A percentile compares a stretch with the other conserved stretches of the same genome.
These are phyloP conservation scores for Lithobates sylvaticus DNA, from an alignment of 2,797 vertebrate genomes.

Conservation along the genomic window DNA sequence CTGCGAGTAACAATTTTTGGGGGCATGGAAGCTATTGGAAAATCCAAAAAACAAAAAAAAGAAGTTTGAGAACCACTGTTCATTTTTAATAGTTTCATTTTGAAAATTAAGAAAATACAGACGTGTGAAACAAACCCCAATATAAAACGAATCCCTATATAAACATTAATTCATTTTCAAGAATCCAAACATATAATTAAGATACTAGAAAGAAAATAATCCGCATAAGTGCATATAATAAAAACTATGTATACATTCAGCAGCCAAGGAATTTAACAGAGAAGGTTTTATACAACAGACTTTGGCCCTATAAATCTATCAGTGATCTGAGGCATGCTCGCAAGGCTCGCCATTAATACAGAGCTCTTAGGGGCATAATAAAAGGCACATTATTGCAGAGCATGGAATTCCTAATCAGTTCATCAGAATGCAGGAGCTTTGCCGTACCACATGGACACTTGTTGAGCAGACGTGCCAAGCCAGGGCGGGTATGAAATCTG, in stretches of 20 bases:
- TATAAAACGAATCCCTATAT: too few species aligned
- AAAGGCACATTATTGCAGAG: constrained; percentile 17
- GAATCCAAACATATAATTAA: too few species aligned
- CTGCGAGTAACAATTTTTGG: too few species aligned
- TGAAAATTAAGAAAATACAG: too few species aligned
- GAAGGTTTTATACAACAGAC: constrained; percentile 32
- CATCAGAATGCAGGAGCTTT: background rate
- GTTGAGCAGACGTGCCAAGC: background rate
- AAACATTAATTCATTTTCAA: too few species aligned
- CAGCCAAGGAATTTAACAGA: constrained; percentile 21
- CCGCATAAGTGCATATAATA: too few species aligned
- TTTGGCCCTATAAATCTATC: constrained; percentile 36
- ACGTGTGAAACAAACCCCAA: too few species aligned
- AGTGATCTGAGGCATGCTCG: background rate
- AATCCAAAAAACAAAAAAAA: too few species aligned
- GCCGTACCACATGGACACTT: background rate
- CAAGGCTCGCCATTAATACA: background rate
- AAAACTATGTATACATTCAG: constrained; percentile 11
- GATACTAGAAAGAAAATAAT: too few species aligned
- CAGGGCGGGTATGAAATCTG: background rate
- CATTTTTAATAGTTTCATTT: too few species aligned
- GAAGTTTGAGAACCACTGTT: too few species aligned
- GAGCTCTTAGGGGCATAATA: constrained; percentile 1
- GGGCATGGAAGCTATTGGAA: too few species aligned
- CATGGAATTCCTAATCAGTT: background rate